Evolutionary conservation across 2,888 invertebrate genomes (phyloP), one percentile per base, ranked within the genome.

Genomic region (Thymelicus lineola): DNA sequence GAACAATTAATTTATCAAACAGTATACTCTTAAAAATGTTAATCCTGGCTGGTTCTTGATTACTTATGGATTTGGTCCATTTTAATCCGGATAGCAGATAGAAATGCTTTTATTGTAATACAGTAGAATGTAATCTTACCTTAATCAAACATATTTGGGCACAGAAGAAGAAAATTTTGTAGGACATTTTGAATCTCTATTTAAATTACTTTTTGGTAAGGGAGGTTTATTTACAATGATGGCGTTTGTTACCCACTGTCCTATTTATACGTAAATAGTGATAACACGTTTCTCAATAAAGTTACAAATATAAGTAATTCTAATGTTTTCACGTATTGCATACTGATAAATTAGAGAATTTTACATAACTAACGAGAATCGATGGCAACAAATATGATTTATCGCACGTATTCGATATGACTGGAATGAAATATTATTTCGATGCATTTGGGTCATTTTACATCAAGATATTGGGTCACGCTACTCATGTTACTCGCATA

Each of bases 181-280:
- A 9, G 35, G 53, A 42, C 67, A 68, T 68, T 14, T n/a, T 62
- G n/a, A 10, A n/a, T 48, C 20, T 6, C 35, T 38, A 7, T 45
- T 9, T 46, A 6, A 12, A 57, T 6, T n/a, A 42, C 53, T 61
- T 53, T 15, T 50, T 28, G 42, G 15, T 42, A 61, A n/a, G 67
- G 10, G 45, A 45, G 42, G 10, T 7, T 7, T 36, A 12, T 55
- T 61, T 68, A 35, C 28, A 68, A 68, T 68, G 67, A 42, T 68
- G 10, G 6, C 45, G 42, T 62, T 36, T 9, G 7, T 68, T 61
- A 75, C 75, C 74, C 59, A 76, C 66, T 76, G 73, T 72, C 76
- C 77, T 74, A 77, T 77, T 75, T 77, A 77, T 77, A 76, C 67
- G 7, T 35, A 46, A 45, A 67, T 61, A 50, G 17, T 38, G 61